Conservation (phyloP, 2,888 invertebrate species). For the Cephus pulcher region DNA sequence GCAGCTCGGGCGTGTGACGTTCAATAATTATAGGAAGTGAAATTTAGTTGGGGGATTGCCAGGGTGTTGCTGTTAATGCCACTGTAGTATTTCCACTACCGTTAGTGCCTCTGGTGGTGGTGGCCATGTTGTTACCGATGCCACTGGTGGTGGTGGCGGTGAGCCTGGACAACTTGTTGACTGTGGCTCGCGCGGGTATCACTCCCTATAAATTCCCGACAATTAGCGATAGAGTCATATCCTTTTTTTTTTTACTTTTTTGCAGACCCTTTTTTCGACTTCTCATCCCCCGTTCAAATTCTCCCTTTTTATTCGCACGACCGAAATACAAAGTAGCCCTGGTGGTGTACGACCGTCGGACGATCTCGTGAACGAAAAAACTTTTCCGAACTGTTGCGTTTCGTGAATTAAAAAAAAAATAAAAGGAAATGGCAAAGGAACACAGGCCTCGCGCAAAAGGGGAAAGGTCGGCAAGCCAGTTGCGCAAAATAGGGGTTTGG, state of each 20-base stretch:
- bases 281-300: not conserved
- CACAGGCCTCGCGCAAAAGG: not conserved
- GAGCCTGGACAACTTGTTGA: conserved; percentile 51
- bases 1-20: conserved; percentile 43
- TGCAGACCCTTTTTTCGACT: not conserved
- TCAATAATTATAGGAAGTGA: conserved; percentile 53
- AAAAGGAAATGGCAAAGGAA: not conserved
- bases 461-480: not conserved
- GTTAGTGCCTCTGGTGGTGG: not conserved
- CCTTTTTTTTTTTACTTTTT: conserved; percentile 12
- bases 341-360: conserved; percentile 25
- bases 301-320: not conserved
- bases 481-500: not conserved
- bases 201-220: not conserved
- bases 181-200: conserved; percentile 27
- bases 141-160: conserved; percentile 28
- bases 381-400: not conserved
- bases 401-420: not conserved
- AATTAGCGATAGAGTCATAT: conserved; percentile 1
- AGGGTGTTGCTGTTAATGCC: conserved; percentile 6
- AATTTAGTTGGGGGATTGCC: conserved; percentile 39
- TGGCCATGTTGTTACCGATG: not conserved
- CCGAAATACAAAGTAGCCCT: conserved; percentile 27
- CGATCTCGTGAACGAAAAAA: conserved; percentile 19
- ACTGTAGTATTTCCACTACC: not conserved